Evolutionary conservation across 37 sponge, comb jelly and placozoan species (phyloP).

Genomic region (Halisarca cf. caerulea): DNA sequence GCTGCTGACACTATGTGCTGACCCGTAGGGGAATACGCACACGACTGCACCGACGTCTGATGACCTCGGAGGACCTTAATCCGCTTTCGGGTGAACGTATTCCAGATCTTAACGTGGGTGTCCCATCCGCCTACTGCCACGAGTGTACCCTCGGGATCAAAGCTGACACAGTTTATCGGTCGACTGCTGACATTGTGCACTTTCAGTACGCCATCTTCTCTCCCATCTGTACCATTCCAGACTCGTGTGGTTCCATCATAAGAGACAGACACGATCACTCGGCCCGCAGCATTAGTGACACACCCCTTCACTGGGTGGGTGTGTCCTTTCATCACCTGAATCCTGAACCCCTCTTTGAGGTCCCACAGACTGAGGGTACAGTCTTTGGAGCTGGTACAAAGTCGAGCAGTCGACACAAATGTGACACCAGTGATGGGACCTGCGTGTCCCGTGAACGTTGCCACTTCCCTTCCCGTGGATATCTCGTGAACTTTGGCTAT

Average conservation of each 20-base stretch:
- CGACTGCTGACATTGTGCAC: slow-evolving; percentile 46
- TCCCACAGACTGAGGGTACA: slow-evolving; percentile 86
- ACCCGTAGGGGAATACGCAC: slow-evolving; percentile 81
- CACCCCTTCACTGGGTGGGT: slow-evolving; percentile 61
- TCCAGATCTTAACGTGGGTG: slow-evolving; percentile 79
- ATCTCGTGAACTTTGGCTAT: slow-evolving; percentile 72
- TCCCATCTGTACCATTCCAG: slow-evolving; percentile 73
- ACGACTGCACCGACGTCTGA: slow-evolving; percentile 80
- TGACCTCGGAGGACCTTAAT: slow-evolving; percentile 87
- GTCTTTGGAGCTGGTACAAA: slow-evolving; percentile 89
- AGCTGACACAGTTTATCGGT: slow-evolving; percentile 86
- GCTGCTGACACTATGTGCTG: slow-evolving; percentile 86
- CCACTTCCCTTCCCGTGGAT: slow-evolving; percentile 68
- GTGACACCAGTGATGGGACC: slow-evolving; percentile 68
- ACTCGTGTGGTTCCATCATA: slow-evolving; percentile 74
- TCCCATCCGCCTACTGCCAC: slow-evolving; percentile 90
- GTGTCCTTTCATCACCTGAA: slow-evolving; percentile 73
- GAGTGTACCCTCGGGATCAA: slow-evolving; percentile 91
- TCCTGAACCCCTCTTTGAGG: slow-evolving; percentile 71
- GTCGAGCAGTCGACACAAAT: slow-evolving; percentile 58
- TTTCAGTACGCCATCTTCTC: slow-evolving; percentile 20
- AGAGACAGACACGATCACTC: slow-evolving; percentile 74
- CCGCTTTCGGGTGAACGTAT: slow-evolving; percentile 79
- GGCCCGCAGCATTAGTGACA: slow-evolving; percentile 59
- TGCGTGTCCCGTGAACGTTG: slow-evolving; percentile 86